A percentile compares a stretch with the other conserved stretches of the same genome.
phyloP scores from a whole-genome alignment of 2,888 invertebrate genomes.

The Halictus ligatus region DNA sequence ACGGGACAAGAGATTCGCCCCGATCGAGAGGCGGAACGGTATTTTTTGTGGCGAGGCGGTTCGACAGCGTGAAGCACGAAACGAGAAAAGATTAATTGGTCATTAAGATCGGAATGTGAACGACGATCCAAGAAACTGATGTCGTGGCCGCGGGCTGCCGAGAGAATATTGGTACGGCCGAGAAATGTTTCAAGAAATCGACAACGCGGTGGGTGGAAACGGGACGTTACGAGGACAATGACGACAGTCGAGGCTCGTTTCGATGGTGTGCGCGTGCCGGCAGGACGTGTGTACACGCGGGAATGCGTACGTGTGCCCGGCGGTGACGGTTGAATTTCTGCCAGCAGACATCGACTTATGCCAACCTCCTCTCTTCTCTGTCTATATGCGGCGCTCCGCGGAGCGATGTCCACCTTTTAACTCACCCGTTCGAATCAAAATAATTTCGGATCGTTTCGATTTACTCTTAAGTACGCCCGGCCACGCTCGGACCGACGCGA shows the following conservation, averaged over 20 bases:
- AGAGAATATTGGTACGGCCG: conserved; percentile 43
- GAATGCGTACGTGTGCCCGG: conserved; percentile 41
- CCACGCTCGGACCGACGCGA: not conserved
- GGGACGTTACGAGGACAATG: conserved; percentile 53
- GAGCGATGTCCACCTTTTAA: conserved; percentile 30
- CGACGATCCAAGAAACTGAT: conserved; percentile 47
- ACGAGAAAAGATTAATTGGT: conserved; percentile 47
- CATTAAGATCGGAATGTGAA: conserved; percentile 44
- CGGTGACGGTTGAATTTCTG: conserved; percentile 77
- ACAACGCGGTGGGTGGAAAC: conserved; percentile 55
- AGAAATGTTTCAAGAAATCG: conserved; percentile 58
- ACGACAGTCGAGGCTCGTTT: conserved; percentile 40
- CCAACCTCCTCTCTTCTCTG: conserved; percentile 51
- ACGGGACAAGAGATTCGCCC: not conserved
- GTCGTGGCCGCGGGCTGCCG: conserved; percentile 19
- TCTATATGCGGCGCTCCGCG: conserved; percentile 38
- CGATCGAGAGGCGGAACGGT: not conserved
- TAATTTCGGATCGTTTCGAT: conserved; percentile 10
- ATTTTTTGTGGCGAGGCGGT: not conserved
- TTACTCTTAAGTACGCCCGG: not conserved
- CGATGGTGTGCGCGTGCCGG: conserved; percentile 22
- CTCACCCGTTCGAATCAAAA: conserved; percentile 6
- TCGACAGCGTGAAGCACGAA: not conserved
- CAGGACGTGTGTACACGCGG: conserved; percentile 20
- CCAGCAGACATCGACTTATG: conserved; percentile 74